Evolutionary conservation across 2,113 vertebrate genomes (phyloP).

Genomic region (Rhombomys opimus): DNA sequence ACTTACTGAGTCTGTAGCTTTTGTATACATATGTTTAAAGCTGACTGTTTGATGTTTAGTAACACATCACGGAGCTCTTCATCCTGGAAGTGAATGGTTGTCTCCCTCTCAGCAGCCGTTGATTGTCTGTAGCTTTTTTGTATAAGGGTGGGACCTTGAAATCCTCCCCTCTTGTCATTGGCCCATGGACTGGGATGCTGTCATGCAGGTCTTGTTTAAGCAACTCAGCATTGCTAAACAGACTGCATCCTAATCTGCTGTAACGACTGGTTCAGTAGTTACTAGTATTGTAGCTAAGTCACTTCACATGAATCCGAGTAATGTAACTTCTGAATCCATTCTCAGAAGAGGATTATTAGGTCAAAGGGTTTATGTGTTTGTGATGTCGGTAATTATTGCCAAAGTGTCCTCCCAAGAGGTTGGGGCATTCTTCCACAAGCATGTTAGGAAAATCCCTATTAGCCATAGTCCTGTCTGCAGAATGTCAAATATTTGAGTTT

Average conservation of each 20-base stretch:
- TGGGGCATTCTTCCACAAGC: constrained; percentile 14
- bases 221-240: background rate
- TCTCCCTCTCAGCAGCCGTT: background rate
- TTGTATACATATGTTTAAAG: background rate
- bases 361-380: constrained; percentile 40
- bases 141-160: background rate
- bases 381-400: constrained; percentile 49
- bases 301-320: constrained; percentile 21
- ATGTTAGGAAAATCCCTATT: constrained; percentile 34
- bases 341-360: constrained; percentile 43
- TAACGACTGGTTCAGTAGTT: background rate
- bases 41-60: background rate
- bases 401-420: constrained; percentile 15
- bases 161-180: background rate
- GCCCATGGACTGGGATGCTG: background rate
- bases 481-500: constrained; percentile 49
- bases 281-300: background rate
- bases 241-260: background rate
- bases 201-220: constrained; percentile 6
- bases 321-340: constrained; percentile 29
- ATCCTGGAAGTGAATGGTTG: background rate
- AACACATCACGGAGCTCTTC: background rate
- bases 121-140: background rate
- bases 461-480: background rate
- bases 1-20: background rate